Base-by-base conservation (phyloP, 2,888 invertebrate genomes). In the Bruchidius siliquastri region DNA sequence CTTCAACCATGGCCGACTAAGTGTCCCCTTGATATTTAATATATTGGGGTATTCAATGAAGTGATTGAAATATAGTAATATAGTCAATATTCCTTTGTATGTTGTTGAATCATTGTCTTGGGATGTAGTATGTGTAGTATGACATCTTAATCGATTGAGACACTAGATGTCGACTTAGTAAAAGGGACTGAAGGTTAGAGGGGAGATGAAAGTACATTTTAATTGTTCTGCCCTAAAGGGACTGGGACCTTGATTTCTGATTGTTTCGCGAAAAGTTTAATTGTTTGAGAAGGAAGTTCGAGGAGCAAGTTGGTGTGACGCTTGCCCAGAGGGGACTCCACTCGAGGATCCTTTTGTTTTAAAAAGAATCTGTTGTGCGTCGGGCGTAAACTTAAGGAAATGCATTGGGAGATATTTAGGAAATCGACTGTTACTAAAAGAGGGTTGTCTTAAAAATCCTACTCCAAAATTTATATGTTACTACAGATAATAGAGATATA, bases 141-240 rank as follows among this genome's bases (percentile, higher is more conserved):
- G 66, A 69, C 68, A 49, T 13, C 49, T 72, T 72, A 72, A 74
- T 74, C 71, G 72, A 74, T 68, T 71, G 74, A 67, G 22, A 21
- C 68, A 21, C n/a, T 68, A 13, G 71, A 26, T 68, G n/a, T 22
- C 32, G 67, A 68, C 68, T 73, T 21, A 21, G 71, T 49, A 22
- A 21, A 68, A 22, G 26, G 22, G 20, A 21, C 67, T 67, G 70
- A 21, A 30, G 20, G 70, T 6, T 22, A 20, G n/a, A 69, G 72
- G 21, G 70, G 49, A 49, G 49, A 49, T 49, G 49, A 49, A 49
- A 49, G 49, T 72, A 72, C 66, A 22, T 72, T 72, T 72, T 72
- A 72, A 72, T 72, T 72, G 69, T 32, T 21, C 10, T 22, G 18
- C 32, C 30, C 66, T 66, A 21, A 21, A 68, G 72, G 66, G 20